These are phyloP conservation scores for Monodelphis domestica DNA, from an alignment of 2,797 vertebrate genomes.

Conservation along the genomic window DNA sequence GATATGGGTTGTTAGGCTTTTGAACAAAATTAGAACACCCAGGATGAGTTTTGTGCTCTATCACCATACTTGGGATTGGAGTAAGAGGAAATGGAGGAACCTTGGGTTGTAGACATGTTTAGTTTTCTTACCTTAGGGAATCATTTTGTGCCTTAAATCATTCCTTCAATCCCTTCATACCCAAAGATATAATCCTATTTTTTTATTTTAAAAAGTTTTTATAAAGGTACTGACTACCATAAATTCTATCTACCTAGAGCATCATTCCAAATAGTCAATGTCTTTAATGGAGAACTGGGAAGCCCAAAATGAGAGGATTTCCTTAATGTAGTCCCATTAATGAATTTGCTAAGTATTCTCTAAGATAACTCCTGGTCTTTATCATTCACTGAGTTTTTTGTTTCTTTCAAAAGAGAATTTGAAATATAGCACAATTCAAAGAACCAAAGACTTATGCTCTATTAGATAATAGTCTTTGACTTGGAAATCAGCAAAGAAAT, in stretches of 20 bases:
- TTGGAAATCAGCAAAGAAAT: not conserved
- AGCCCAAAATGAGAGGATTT: not conserved
- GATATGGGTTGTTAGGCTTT: too few relatives aligned
- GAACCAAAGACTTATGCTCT: not conserved
- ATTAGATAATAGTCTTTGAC: not conserved
- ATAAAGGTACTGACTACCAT: not conserved
- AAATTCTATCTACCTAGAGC: not conserved
- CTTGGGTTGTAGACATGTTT: not conserved
- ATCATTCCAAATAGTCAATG: not conserved
- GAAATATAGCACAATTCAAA: not conserved
- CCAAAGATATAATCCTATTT: not conserved
- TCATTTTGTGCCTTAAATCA: not conserved
- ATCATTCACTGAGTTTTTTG: not conserved
- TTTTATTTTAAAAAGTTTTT: not conserved
- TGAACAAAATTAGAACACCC: too few relatives aligned
- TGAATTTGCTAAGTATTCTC: not conserved
- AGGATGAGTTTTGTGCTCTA: too few relatives aligned
- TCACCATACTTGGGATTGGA: too few relatives aligned
- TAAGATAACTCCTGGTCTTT: not conserved
- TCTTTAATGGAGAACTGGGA: not conserved
- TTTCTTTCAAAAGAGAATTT: not conserved
- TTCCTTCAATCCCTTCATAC: not conserved
- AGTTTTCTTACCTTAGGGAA: not conserved
- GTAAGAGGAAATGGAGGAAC: not conserved
- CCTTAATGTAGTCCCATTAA: not conserved